Conservation (phyloP, 2,888 invertebrate genomes). For the Theretra japonica region DNA sequence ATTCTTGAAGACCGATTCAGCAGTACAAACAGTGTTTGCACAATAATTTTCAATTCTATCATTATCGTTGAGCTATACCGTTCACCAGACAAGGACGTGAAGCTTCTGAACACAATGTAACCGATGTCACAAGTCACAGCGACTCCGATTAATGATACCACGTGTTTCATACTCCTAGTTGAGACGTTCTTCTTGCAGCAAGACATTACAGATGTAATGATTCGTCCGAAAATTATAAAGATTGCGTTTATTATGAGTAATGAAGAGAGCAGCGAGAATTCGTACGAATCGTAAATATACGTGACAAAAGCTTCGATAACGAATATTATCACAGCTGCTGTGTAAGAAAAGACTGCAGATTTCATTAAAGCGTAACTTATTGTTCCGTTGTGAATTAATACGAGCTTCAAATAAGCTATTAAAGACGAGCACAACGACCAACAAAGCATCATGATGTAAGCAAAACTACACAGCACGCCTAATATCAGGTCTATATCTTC, state of each 20-base stretch:
- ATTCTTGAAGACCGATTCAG: slow-evolving; percentile 21
- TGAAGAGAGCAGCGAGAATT: slow-evolving; percentile 9
- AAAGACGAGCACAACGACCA: slow-evolving; percentile 36
- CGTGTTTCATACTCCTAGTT: slow-evolving; percentile 32
- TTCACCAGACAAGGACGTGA: neutral
- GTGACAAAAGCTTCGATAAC: neutral
- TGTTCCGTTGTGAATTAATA: slow-evolving; percentile 31
- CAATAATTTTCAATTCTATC: slow-evolving; percentile 16
- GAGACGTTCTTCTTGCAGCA: slow-evolving; percentile 35
- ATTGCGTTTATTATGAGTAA: neutral
- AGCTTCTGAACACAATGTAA: neutral
- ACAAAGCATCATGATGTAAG: slow-evolving; percentile 25
- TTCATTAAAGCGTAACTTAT: slow-evolving; percentile 28
- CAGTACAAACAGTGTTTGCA: slow-evolving; percentile 29
- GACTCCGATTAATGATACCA: slow-evolving; percentile 37
- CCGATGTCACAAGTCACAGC: slow-evolving; percentile 37
- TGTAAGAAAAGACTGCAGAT: slow-evolving; percentile 31
- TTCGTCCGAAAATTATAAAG: slow-evolving; percentile 32
- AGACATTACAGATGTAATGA: slow-evolving; percentile 36
- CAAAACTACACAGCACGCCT: neutral
- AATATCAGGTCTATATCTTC: neutral
- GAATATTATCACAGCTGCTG: slow-evolving; percentile 16
- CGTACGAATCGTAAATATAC: neutral
- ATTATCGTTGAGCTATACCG: neutral
- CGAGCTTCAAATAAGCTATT: slow-evolving; percentile 36